Conservation (phyloP, 64 coral and sea anemone genomes). For the Montipora capricornis region DNA sequence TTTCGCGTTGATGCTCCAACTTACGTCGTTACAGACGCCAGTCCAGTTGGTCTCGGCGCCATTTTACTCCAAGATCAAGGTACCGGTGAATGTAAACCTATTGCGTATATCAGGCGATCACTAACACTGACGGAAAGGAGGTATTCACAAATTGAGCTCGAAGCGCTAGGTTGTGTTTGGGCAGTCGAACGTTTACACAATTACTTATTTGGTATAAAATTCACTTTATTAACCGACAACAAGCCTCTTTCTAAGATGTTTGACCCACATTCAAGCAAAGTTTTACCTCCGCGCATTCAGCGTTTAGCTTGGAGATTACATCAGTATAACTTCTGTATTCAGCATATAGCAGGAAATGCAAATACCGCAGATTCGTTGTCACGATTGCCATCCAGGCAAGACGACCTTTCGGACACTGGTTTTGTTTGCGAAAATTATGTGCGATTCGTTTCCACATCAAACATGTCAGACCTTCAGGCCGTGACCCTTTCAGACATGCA, state of each 20-base stretch:
- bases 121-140: neutral
- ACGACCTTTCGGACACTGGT: neutral
- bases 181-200: too few species aligned
- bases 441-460: constrained; percentile 28
- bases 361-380: constrained; percentile 54
- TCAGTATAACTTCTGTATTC: constrained; percentile 51
- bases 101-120: constrained; percentile 40
- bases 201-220: too few species aligned
- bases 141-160: constrained; percentile 55
- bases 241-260: constrained; percentile 1
- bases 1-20: neutral
- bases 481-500: constrained; percentile 31
- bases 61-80: too few species aligned
- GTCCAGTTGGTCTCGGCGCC: neutral
- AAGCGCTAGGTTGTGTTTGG: neutral
- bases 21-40: constrained; percentile 16
- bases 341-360: constrained; percentile 34
- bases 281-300: constrained; percentile 39
- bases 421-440: constrained; percentile 34
- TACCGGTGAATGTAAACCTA: neutral
- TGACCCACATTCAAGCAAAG: constrained; percentile 25
- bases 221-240: too few species aligned
- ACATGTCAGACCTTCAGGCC: constrained; percentile 17
- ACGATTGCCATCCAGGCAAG: neutral
- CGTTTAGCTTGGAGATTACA: constrained; percentile 21